phyloP scores from a whole-genome alignment of 2,113 vertebrate species.

The Hemiscyllium ocellatum region DNA sequence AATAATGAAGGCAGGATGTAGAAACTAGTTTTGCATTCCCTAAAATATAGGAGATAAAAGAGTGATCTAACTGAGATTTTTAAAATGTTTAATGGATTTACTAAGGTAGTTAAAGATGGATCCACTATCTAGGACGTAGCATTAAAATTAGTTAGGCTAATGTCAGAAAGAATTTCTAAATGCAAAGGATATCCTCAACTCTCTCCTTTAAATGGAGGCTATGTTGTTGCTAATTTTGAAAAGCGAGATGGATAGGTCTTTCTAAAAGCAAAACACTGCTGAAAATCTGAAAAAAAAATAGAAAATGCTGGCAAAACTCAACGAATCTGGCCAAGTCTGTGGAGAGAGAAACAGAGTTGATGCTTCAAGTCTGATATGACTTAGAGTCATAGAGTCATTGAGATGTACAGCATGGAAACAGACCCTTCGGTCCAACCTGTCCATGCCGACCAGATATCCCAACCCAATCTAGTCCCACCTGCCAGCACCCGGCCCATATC shows the following conservation, averaged over 20 bases:
- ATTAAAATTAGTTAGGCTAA: not conserved
- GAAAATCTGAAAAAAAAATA: too few relatives aligned
- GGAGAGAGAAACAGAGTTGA: too few relatives aligned
- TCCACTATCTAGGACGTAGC: not conserved
- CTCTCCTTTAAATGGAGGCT: not conserved
- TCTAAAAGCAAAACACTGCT: not conserved
- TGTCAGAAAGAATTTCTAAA: not conserved
- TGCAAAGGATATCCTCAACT: not conserved
- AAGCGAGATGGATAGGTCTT: not conserved
- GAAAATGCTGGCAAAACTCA: too few relatives aligned
- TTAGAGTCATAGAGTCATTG: too few relatives aligned
- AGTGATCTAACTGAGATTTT: not conserved
- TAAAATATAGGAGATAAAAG: not conserved
- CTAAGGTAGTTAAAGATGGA: not conserved
- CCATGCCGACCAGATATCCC: too few relatives aligned
- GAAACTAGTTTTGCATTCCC: not conserved
- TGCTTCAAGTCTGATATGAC: too few relatives aligned
- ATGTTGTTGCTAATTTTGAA: not conserved
- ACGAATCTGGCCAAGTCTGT: too few relatives aligned
- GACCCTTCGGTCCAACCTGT: too few relatives aligned
- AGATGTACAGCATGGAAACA: too few relatives aligned
- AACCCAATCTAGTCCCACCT: too few relatives aligned
- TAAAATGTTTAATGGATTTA: not conserved
- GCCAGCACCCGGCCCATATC: too few relatives aligned
- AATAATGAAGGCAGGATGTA: not conserved